Conservation (phyloP, 2,888 invertebrate genomes). For the Mimumesa dahlbomi region DNA sequence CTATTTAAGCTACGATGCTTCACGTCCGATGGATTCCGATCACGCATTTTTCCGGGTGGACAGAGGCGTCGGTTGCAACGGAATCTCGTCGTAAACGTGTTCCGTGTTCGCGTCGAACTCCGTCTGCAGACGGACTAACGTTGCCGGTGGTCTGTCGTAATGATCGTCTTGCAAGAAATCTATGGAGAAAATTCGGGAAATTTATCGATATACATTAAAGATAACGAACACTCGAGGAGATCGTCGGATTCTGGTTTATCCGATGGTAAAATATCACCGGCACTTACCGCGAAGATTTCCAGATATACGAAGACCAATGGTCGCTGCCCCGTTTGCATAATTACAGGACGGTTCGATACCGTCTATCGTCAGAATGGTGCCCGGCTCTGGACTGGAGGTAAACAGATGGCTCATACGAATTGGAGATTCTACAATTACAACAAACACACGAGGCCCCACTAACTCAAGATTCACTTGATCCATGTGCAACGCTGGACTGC, state of each 20-base stretch:
- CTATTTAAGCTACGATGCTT: too few relatives aligned
- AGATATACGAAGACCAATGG: conserved; percentile 74
- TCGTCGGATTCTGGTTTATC: too few relatives aligned
- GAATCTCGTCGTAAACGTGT: conserved; percentile 87
- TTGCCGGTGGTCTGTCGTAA: conserved; percentile 82
- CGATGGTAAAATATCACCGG: not conserved
- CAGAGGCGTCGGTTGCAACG: conserved; percentile 69
- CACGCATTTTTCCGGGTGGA: conserved; percentile 32
- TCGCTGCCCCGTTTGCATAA: conserved; percentile 73
- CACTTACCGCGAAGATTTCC: conserved; percentile 72
- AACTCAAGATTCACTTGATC: too few relatives aligned
- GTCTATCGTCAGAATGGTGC: conserved; percentile 61
- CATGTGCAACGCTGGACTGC: too few relatives aligned
- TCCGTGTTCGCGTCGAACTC: conserved; percentile 80
- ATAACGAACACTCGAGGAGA: not conserved
- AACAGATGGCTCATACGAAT: conserved; percentile 60
- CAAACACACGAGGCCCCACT: too few relatives aligned
- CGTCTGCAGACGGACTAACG: conserved; percentile 53
- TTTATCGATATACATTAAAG: not conserved
- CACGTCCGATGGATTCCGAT: conserved; percentile 12
- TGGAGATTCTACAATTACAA: conserved; percentile 63
- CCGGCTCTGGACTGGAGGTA: conserved; percentile 51
- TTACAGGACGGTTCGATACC: conserved; percentile 63
- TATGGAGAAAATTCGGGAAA: conserved; percentile 45
- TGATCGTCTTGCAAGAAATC: conserved; percentile 83